Conservation (phyloP, 2,797 vertebrate genomes). For the Centropyge bicolor region DNA sequence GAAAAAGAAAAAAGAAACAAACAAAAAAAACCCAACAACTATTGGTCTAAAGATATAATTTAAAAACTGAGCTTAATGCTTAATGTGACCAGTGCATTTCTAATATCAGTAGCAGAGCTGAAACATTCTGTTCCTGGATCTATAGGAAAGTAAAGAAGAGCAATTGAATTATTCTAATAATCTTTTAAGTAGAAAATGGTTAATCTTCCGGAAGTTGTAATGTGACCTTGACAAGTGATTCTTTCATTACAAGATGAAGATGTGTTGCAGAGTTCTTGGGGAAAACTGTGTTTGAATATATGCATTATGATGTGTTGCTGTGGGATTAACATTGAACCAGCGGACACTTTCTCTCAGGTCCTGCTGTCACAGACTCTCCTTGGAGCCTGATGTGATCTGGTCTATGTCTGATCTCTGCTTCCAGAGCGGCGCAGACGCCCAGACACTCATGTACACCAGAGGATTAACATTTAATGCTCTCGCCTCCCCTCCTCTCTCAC, state of each 20-base stretch:
- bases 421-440: slow-evolving; percentile 31
- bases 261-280: not conserved
- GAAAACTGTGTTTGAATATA: slow-evolving; percentile 1
- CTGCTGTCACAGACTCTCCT: not conserved
- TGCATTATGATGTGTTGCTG: not conserved
- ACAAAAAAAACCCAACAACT: too few relatives aligned
- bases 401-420: slow-evolving; percentile 30
- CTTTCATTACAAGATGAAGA: not conserved
- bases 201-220: not conserved
- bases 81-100: not conserved
- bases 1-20: too few relatives aligned
- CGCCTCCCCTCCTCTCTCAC: not conserved
- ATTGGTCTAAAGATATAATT: not conserved
- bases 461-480: slow-evolving; percentile 29
- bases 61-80: not conserved
- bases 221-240: not conserved
- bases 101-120: not conserved
- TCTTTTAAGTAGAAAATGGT: not conserved
- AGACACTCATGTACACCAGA: slow-evolving; percentile 16
- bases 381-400: slow-evolving; percentile 11
- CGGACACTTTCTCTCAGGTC: slow-evolving; percentile 19
- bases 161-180: not conserved
- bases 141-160: too few relatives aligned
- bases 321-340: slow-evolving; percentile 9
- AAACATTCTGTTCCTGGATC: not conserved